A percentile compares a stretch with the other conserved stretches of the same genome.
Conservation (phyloP, 2,888 invertebrate genomes). For the Xestia c-nigrum region DNA sequence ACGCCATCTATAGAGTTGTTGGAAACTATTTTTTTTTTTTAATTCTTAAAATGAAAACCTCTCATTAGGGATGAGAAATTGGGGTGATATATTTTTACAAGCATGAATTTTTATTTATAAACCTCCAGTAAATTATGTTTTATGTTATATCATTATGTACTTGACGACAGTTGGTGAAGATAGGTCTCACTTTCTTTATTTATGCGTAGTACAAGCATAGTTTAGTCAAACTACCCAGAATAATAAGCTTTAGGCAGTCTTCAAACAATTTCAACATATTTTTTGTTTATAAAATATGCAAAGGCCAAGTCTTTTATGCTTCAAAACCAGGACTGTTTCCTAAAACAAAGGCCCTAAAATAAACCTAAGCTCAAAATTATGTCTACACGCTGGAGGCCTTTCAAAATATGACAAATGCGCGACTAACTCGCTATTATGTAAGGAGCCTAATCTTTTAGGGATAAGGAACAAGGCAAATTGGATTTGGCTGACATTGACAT, state of each 20-base stretch:
- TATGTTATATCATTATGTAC: not conserved
- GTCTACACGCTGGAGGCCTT: conserved; percentile 14
- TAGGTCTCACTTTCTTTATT: not conserved
- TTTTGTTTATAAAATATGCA: not conserved
- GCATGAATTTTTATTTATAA: conserved; percentile 7
- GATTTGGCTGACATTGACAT: conserved; percentile 63
- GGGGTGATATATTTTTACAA: conserved; percentile 1
- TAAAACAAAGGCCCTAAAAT: conserved; percentile 18
- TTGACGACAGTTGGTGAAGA: not conserved
- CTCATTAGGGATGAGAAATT: conserved; percentile 29
- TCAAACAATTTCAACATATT: not conserved
- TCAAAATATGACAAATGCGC: conserved; percentile 57
- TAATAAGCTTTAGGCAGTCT: not conserved
- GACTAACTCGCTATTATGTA: conserved; percentile 48
- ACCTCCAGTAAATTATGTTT: not conserved
- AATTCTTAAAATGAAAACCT: too few relatives aligned
- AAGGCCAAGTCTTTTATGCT: not conserved
- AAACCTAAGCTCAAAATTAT: conserved; percentile 5
- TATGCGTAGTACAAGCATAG: not conserved
- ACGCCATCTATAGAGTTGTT: too few relatives aligned
- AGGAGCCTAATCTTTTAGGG: conserved; percentile 50
- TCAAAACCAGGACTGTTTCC: not conserved
- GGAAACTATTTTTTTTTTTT: too few relatives aligned
- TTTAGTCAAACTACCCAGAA: not conserved
- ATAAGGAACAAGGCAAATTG: conserved; percentile 64